Evolutionary conservation across 2,888 invertebrate species (phyloP).

Genomic region (Coelopa pilipes): DNA sequence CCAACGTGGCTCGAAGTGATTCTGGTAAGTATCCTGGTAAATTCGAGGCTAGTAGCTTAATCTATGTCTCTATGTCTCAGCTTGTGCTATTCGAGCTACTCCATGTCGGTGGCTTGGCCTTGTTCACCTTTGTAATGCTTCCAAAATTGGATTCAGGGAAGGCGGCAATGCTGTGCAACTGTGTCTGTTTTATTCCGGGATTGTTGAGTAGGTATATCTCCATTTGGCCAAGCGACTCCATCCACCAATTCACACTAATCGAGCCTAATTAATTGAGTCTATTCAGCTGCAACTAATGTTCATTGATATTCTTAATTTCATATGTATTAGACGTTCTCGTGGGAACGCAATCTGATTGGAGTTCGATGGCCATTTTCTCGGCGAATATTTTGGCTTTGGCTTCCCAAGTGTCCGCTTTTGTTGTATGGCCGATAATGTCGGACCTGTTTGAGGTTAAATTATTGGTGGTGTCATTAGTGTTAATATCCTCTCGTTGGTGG

Average conservation of each 20-base stretch:
- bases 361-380: constrained; percentile 49
- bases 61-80: constrained; percentile 59
- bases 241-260: neutral
- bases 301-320: too few species aligned
- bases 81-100: constrained; percentile 80
- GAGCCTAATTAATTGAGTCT: neutral
- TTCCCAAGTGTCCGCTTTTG: constrained; percentile 75
- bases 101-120: constrained; percentile 80
- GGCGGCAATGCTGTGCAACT: constrained; percentile 86
- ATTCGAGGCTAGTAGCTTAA: constrained; percentile 4
- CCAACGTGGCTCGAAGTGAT: constrained; percentile 71
- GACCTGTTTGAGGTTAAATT: constrained; percentile 70
- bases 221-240: neutral
- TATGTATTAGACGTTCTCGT: constrained; percentile 54
- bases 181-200: constrained; percentile 84
- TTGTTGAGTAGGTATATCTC: constrained; percentile 71
- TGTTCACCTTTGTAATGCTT: constrained; percentile 80
- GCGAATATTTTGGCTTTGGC: constrained; percentile 69
- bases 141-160: constrained; percentile 85
- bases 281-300: too few species aligned
- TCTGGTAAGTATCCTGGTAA: constrained; percentile 67
- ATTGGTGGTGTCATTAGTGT: constrained; percentile 72
- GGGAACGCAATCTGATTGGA: constrained; percentile 53
- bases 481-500: constrained; percentile 86
- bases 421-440: constrained; percentile 76